These are phyloP conservation scores for Rhagium mordax DNA, from an alignment of 2,888 invertebrate species.

Conservation along the genomic window DNA sequence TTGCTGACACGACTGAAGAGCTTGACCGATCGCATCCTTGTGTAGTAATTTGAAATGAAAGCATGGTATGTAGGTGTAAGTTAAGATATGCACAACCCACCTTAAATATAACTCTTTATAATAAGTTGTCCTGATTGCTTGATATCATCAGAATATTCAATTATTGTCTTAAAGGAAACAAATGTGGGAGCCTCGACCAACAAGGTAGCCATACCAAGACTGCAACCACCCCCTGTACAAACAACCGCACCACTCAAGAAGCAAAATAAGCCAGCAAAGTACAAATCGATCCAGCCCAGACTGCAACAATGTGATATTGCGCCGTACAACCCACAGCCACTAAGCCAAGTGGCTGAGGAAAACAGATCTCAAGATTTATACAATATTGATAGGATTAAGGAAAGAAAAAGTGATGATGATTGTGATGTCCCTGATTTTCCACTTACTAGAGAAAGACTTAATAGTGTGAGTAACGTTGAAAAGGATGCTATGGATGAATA, in stretches of 20 bases:
- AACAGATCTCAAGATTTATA: slow-evolving; percentile 66
- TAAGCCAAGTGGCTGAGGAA: slow-evolving; percentile 57
- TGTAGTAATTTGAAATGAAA: too few relatives aligned
- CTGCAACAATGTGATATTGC: slow-evolving; percentile 67
- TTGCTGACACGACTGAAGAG: too few relatives aligned
- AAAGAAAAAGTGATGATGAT: slow-evolving; percentile 55
- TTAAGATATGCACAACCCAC: too few relatives aligned
- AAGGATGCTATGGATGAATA: slow-evolving; percentile 88
- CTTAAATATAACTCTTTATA: too few relatives aligned
- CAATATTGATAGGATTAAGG: slow-evolving; percentile 61
- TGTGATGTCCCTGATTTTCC: slow-evolving; percentile 60
- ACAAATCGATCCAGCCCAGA: slow-evolving; percentile 73
- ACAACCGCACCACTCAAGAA: slow-evolving; percentile 34
- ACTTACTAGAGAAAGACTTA: slow-evolving; percentile 76
- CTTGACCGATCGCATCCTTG: too few relatives aligned
- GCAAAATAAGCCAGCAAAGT: slow-evolving; percentile 65
- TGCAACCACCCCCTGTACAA: slow-evolving; percentile 50
- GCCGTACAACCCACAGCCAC: slow-evolving; percentile 65
- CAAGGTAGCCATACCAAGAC: slow-evolving; percentile 65
- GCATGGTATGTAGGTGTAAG: too few relatives aligned
- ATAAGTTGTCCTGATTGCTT: too few relatives aligned
- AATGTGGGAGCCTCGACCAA: slow-evolving; percentile 39
- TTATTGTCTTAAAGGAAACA: slow-evolving; percentile 39
- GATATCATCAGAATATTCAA: not conserved
- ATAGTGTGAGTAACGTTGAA: slow-evolving; percentile 84